A percentile compares a stretch with the other conserved stretches of the same genome.
Evolutionary conservation across 2,888 invertebrate species (phyloP).

Genomic region (Drosophila borealis): DNA sequence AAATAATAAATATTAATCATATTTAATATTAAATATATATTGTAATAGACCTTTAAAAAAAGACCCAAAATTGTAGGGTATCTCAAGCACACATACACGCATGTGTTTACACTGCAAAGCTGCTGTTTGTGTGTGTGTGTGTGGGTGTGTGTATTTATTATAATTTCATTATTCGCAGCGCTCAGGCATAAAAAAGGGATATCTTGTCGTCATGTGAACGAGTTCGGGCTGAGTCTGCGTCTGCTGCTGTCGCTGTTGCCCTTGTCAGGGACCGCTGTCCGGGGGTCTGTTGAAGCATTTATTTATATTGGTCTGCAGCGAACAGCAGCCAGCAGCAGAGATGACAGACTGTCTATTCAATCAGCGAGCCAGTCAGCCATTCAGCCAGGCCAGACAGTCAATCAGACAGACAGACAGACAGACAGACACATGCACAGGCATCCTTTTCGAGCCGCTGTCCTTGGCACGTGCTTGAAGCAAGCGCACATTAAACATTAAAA

Average conservation of each 20-base stretch:
- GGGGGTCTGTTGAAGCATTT: constrained; percentile 63
- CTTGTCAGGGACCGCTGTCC: constrained; percentile 44
- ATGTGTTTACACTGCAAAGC: background rate
- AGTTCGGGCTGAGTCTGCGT: constrained; percentile 1
- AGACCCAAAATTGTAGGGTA: constrained; percentile 5
- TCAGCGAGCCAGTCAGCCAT: constrained; percentile 59
- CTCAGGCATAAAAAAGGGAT: constrained; percentile 77
- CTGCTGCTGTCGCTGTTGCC: constrained; percentile 12
- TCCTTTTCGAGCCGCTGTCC: constrained; percentile 35
- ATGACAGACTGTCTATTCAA: constrained; percentile 76
- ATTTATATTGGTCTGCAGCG: constrained; percentile 47
- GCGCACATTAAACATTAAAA: constrained; percentile 13
- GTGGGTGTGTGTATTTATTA: constrained; percentile 37
- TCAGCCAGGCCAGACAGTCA: constrained; percentile 37
- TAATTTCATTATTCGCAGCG: constrained; percentile 77
- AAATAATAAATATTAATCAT: no score
- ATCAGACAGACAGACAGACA: constrained; percentile 21
- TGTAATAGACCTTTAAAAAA: background rate
- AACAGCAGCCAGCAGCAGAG: constrained; percentile 14
- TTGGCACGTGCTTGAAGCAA: constrained; percentile 49
- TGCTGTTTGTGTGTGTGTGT: constrained; percentile 3
- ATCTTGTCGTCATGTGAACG: constrained; percentile 64
- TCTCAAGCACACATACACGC: background rate
- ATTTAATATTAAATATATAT: no score
- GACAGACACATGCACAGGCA: constrained; percentile 8